These are phyloP conservation scores for Ceraclea dissimilis DNA, from an alignment of 2,888 invertebrate genomes.

Conservation along the genomic window DNA sequence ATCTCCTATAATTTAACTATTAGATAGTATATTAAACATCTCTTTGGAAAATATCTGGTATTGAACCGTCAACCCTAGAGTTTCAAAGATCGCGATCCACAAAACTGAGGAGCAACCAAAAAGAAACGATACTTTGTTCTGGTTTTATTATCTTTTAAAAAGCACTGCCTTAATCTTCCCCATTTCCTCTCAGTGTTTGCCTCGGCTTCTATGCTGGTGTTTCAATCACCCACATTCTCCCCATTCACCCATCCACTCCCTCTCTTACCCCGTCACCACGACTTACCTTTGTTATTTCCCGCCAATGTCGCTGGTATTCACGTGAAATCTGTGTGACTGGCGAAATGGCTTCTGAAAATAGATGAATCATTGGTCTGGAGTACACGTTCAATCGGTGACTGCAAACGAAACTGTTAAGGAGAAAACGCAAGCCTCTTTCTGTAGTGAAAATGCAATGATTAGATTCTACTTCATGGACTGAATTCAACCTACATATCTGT, in stretches of 20 bases:
- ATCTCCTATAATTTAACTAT: too few species aligned
- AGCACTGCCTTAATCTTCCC: not conserved
- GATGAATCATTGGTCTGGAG: conserved; percentile 23
- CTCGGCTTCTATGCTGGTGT: not conserved
- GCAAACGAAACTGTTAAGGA: not conserved
- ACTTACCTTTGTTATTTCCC: conserved; percentile 6
- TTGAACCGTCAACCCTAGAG: too few species aligned
- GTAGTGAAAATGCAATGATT: not conserved
- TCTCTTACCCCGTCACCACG: not conserved
- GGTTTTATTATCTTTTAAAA: not conserved
- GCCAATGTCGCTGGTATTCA: conserved; percentile 1
- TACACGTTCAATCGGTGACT: not conserved
- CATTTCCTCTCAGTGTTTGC: not conserved
- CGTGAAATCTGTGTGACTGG: conserved; percentile 7
- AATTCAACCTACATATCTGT: too few species aligned
- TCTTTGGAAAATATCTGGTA: too few species aligned
- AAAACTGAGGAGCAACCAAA: too few species aligned
- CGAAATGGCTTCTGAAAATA: conserved; percentile 17
- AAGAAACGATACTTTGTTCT: too few species aligned
- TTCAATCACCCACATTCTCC: not conserved
- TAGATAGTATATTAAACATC: too few species aligned
- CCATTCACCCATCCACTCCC: not conserved
- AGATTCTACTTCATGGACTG: too few species aligned
- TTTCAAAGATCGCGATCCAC: too few species aligned
- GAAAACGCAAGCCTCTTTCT: not conserved